Evolutionary conservation across 2,888 invertebrate species (phyloP), one percentile per base, ranked within the genome.

Genomic region (Drosophila macrothrix): DNA sequence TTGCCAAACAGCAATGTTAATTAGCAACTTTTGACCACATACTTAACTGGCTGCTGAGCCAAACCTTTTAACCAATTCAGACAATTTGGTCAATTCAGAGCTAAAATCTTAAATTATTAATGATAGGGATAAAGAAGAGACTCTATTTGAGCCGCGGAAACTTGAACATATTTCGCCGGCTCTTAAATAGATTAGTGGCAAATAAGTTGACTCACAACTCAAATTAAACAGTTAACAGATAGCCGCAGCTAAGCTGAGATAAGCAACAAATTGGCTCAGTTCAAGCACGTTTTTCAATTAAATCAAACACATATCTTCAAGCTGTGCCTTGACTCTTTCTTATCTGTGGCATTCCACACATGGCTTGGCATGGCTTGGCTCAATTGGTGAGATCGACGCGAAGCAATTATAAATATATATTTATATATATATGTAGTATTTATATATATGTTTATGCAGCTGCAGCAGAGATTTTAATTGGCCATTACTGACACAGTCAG

Each of bases 301-400:
- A 35, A 43, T 3, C 31, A n/a, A n/a, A 16, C 25, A 1, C 37
- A 29, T 50, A 46, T 35, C 54, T 76, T 37, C 7, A 3, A 41
- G 46, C 59, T 46, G 1, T 22, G 46, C 12, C 29, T 28, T 35
- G 10, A 19, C 33, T 33, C 46, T 41, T 39, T 25, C 28, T 37
- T 55, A 35, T 28, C 37, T 55, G 19, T 46, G 53, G 19, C 54
- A 71, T 71, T 46, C 59, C 76, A 71, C 58, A 29, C 71, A 43
- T 43, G 14, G 22, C 31, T 33, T 10, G 22, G 53, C 53, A 9
- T 22, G 46, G n/a, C n/a, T n/a, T 49, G 28, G 25, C 49, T 49
- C 49, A 12, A 12, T 29, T 33, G 73, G 54, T 39, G 49, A 67
- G 75, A 63, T 76, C 55, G 49, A 49, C 49, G 63, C 29, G 7